These are phyloP conservation scores for Trissolcus basalis DNA, from an alignment of 1,140 invertebrate species.

Conservation along the genomic window DNA sequence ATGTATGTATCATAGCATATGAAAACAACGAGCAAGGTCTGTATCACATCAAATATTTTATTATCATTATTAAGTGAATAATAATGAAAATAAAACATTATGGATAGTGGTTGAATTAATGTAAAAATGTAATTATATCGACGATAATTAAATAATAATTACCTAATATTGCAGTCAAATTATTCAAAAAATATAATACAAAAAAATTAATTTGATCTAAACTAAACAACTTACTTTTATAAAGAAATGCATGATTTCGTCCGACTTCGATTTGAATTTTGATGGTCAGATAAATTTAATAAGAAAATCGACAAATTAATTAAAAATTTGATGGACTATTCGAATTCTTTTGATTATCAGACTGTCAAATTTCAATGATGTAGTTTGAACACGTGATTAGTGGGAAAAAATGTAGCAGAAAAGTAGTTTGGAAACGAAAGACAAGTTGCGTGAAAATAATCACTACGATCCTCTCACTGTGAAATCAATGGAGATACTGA, in stretches of 20 bases:
- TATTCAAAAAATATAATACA: no score
- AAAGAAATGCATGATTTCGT: slow-evolving; percentile 22
- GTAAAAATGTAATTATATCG: no score
- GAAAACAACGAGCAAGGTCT: no score
- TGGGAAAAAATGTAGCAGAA: slow-evolving; percentile 40
- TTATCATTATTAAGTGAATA: no score
- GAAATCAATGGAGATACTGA: slow-evolving; percentile 67
- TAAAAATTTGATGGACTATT: slow-evolving; percentile 34
- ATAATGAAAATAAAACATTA: no score
- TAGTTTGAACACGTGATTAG: slow-evolving; percentile 43
- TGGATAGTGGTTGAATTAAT: no score
- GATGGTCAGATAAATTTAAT: slow-evolving; percentile 18
- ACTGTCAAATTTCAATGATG: slow-evolving; percentile 40
- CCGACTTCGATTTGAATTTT: slow-evolving; percentile 3
- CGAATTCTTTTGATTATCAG: slow-evolving; percentile 21
- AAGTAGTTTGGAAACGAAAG: slow-evolving; percentile 12
- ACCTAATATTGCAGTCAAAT: no score
- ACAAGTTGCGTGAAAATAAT: slow-evolving; percentile 29
- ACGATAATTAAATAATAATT: no score
- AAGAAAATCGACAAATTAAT: slow-evolving; percentile 17
- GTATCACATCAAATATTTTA: no score
- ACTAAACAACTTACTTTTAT: slow-evolving; percentile 33
- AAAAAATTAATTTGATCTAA: no score
- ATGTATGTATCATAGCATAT: no score
- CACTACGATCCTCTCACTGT: slow-evolving; percentile 55